Evolutionary conservation across 2,888 invertebrate species (phyloP), one percentile per base, ranked within the genome.

Genomic region (Anthophora plumipes): DNA sequence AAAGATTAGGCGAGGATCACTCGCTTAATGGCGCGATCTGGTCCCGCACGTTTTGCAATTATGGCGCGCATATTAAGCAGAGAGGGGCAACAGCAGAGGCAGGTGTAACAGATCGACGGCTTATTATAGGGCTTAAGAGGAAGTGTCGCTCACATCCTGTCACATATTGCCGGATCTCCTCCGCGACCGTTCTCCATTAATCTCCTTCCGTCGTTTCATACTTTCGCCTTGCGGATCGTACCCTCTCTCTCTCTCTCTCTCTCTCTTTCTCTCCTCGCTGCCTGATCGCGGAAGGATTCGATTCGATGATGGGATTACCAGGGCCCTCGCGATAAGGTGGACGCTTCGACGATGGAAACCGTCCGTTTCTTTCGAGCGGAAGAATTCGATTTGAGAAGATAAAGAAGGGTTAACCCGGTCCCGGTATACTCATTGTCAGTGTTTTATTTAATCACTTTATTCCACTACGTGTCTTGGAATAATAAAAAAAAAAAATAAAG

Each of bases 141-240:
- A 92, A 91, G 87, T 91, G 92, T 91, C 91, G 90, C 90, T 92
- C 92, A 91, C 86, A 81, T 89, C 85, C 87, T 90, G 90, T 90
- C 90, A 89, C 84, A 88, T 90, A 73, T 74, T 77, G 61, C 55
- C 46, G 57, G 69, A 81, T 74, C 67, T 39, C 59, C 50, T 61
- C 59, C 43, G 68, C 57, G 72, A 59, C 69, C 64, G 64, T 77
- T 77, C 60, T 55, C 55, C 80, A 77, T 85, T 82, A 77, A 84
- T 77, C 76, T 71, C 70, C 70, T 73, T 80, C 71, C 74, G 61
- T 59, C 66, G 66, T 80, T 74, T 31, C 37, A 52, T 55, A 70
- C 66, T 73, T 69, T 66, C 68, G 57, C 57, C 25, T 31, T 68
- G 39, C 43, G 31, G 46, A 50, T 25, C 25, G 1, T 22, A 17